Evolutionary conservation across 2,888 invertebrate species (phyloP), one percentile per base, ranked within the genome.

Genomic region (Crepidodera aurea): DNA sequence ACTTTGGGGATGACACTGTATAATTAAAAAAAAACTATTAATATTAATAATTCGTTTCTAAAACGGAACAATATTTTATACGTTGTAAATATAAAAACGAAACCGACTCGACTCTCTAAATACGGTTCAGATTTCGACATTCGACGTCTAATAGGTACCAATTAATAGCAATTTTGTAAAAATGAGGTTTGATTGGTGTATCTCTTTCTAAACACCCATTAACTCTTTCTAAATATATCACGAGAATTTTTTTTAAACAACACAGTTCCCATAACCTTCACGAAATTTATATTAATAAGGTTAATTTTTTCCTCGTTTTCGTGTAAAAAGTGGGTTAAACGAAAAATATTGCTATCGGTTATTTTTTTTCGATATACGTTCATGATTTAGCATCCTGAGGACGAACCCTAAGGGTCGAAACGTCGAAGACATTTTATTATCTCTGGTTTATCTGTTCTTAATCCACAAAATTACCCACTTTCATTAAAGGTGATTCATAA

Each of bases 91-190:
- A 6, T 22, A 32, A 32, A 34, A 34, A n/a, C 10, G 10, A 34
- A 34, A 13, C n/a, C 10, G 34, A 34, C 34, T 3, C 10, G 34
- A 34, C 34, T 3, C 1, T 34, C 13, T 34, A 34, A n/a, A 34
- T 34, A 34, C 12, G 10, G 34, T 34, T 34, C 37, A 48, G 15
- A 56, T 56, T 56, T 56, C 46, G 29, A 37, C 48, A 55, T 55
- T 16, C 19, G 22, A 27, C 48, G 12, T 25, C 27, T 48, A 48
- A 48, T 56, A 46, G 48, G 22, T 56, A 34, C 13, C 46, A 48
- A 56, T 56, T 46, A 56, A 25, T 48, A 32, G 48, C 25, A 55
- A 55, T 55, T 55, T 55, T 19, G 55, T 32, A 44, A 55, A 56
- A 56, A 56, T 56, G 25, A 56, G 56, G 34, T 37, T 55, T 32